phyloP scores from a whole-genome alignment of 2,113 vertebrate genomes.

The Sapajus apella region DNA sequence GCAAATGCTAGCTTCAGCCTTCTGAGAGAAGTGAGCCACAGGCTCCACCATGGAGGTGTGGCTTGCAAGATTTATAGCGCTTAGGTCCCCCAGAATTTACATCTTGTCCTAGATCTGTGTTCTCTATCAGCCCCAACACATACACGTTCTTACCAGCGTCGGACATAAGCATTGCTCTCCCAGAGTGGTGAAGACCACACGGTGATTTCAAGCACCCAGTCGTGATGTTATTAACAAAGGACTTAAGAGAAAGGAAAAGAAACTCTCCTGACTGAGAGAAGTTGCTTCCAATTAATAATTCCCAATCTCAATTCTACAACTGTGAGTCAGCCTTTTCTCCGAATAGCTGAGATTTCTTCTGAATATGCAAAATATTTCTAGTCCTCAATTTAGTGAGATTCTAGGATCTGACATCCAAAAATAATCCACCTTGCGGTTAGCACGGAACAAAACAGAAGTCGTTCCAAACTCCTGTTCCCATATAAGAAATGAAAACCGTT shows the following conservation, averaged over 20 bases:
- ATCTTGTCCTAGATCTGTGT: not conserved
- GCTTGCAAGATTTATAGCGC: not conserved
- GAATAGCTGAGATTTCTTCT: not conserved
- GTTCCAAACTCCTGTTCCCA: not conserved
- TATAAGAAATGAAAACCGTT: not conserved
- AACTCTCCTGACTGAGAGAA: not conserved
- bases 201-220: accelerated
- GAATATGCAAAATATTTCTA: not conserved
- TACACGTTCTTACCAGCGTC: not conserved
- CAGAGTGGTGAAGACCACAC: not conserved
- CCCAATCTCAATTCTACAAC: not conserved
- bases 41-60: not conserved
- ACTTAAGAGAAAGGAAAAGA: not conserved
- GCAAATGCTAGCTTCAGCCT: not conserved
- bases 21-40: not conserved
- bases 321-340: not conserved
- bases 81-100: not conserved
- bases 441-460: not conserved
- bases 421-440: not conserved
- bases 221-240: not conserved
- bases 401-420: not conserved
- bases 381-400: not conserved
- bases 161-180: accelerated
- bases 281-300: not conserved
- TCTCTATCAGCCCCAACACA: not conserved